phyloP scores from a whole-genome alignment of 2,113 vertebrate species.

The Colius striatus region DNA sequence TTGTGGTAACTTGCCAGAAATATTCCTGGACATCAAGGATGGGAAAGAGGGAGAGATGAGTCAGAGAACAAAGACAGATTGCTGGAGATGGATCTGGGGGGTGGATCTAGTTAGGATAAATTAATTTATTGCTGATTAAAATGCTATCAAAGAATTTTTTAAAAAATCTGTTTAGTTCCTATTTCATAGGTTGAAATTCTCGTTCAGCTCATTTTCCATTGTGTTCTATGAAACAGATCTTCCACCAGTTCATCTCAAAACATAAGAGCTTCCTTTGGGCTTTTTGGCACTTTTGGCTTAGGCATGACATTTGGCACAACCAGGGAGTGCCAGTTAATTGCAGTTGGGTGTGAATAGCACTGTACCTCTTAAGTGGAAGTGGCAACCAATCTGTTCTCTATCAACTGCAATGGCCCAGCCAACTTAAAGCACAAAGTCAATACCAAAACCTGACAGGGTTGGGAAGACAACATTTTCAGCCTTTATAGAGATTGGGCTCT shows the following conservation, averaged over 20 bases:
- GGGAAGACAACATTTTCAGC: neutral
- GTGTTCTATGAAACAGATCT: neutral
- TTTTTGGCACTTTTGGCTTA: neutral
- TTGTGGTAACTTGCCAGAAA: neutral
- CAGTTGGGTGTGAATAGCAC: neutral
- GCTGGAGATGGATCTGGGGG: neutral
- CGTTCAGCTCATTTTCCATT: neutral
- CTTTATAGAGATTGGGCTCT: neutral
- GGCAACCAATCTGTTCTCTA: neutral
- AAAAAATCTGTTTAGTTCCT: neutral
- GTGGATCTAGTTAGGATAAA: neutral
- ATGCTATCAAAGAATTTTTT: neutral
- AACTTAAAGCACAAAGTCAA: neutral
- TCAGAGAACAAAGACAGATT: neutral
- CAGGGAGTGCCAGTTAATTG: neutral
- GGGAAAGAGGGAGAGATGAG: neutral
- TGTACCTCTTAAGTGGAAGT: neutral
- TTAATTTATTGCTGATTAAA: neutral
- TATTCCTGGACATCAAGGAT: neutral
- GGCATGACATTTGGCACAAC: neutral
- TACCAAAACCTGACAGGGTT: neutral
- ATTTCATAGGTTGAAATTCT: neutral
- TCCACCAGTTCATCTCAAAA: neutral
- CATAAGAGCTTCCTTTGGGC: neutral
- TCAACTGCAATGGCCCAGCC: neutral